Percentiles rank a stretch among this genome's conserved stretches.
Evolutionary conservation across 2,888 invertebrate species (phyloP).

Genomic region (Rhaphigaster nebulosa): DNA sequence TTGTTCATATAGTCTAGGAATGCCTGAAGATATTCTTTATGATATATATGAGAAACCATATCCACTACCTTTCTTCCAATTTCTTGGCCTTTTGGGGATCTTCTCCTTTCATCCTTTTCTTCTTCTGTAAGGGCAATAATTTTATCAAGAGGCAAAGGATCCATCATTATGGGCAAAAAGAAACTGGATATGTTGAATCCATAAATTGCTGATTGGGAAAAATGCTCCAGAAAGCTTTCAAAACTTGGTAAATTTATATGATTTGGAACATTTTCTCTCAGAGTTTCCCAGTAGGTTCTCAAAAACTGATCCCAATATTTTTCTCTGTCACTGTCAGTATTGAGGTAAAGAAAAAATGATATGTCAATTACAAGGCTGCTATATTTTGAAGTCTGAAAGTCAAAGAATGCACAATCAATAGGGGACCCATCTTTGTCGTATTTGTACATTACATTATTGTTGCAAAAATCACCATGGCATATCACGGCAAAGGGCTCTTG

Average conservation of each 20-base stretch:
- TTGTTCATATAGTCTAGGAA: conserved; percentile 24
- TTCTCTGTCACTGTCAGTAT: conserved; percentile 67
- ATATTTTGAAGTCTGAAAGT: conserved; percentile 67
- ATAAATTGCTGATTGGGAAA: conserved; percentile 61
- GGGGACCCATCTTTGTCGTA: conserved; percentile 66
- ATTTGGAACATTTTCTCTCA: conserved; percentile 56
- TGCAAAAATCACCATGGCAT: conserved; percentile 12
- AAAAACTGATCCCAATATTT: conserved; percentile 66
- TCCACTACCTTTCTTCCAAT: conserved; percentile 59
- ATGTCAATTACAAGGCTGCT: conserved; percentile 68
- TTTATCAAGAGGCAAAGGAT: neutral
- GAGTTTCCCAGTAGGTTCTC: conserved; percentile 65
- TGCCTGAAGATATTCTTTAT: conserved; percentile 64
- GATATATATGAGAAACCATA: conserved; percentile 63
- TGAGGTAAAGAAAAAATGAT: conserved; percentile 68
- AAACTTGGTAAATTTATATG: conserved; percentile 52
- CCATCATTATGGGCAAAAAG: conserved; percentile 63
- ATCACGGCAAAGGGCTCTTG: neutral
- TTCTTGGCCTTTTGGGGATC: conserved; percentile 55
- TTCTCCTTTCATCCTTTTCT: conserved; percentile 6
- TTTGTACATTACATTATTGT: conserved; percentile 35
- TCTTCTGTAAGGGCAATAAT: neutral
- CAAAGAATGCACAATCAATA: conserved; percentile 67
- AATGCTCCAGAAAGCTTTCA: conserved; percentile 57
- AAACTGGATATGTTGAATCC: conserved; percentile 62